Percentiles rank a stretch among this genome's conserved stretches.
Evolutionary conservation across 2,113 vertebrate genomes (phyloP).

Genomic region (Tapirus terrestris): DNA sequence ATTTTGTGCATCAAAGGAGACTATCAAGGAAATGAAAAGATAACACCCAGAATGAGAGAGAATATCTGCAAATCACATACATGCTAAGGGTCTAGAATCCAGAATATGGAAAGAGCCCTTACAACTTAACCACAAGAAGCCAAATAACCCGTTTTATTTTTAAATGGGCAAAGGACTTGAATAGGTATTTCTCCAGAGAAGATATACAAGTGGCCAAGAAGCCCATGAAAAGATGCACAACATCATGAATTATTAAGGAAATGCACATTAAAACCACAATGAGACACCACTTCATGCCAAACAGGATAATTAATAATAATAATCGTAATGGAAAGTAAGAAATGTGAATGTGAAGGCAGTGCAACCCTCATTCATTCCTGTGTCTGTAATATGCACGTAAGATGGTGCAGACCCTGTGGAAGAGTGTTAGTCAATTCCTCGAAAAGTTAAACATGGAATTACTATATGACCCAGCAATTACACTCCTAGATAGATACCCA

Average conservation of each 20-base stretch:
- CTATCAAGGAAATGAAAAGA: background rate
- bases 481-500: too few relatives aligned
- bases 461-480: too few relatives aligned
- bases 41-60: background rate
- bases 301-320: background rate
- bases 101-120: background rate
- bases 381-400: too few relatives aligned
- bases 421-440: too few relatives aligned
- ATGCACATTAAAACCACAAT: background rate
- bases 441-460: too few relatives aligned
- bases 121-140: background rate
- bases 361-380: too few relatives aligned
- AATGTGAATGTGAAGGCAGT: background rate
- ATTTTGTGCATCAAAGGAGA: background rate
- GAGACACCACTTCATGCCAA: background rate
- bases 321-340: background rate
- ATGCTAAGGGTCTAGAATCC: background rate
- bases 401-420: too few relatives aligned
- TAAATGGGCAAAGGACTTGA: background rate
- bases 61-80: background rate
- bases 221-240: background rate
- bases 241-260: background rate
- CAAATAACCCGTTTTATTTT: background rate
- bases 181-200: background rate
- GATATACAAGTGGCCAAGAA: background rate